These are phyloP conservation scores for Collichthys lucidus DNA, from an alignment of 2,113 vertebrate species.

Conservation along the genomic window DNA sequence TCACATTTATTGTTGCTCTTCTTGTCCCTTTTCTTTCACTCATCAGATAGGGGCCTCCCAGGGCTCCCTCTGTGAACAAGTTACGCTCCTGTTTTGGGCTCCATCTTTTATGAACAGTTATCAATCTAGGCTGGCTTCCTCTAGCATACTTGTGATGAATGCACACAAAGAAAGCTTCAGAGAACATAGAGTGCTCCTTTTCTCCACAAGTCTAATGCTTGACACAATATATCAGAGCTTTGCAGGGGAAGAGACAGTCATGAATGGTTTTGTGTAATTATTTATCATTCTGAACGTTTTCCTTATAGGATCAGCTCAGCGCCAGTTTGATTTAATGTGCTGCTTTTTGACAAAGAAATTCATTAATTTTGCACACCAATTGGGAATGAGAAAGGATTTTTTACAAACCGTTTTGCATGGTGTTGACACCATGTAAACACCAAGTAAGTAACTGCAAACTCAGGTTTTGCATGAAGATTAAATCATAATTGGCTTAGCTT, in stretches of 20 bases:
- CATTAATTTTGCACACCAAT: constrained; percentile 6
- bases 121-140: constrained; percentile 36
- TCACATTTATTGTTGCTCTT: constrained; percentile 33
- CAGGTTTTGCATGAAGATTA: constrained; percentile 32
- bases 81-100: constrained; percentile 36
- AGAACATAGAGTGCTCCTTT: constrained; percentile 8
- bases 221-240: constrained; percentile 33
- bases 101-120: constrained; percentile 54
- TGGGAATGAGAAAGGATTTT: neutral
- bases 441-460: neutral
- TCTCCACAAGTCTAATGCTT: constrained; percentile 27
- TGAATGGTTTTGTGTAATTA: constrained; percentile 33
- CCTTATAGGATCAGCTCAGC: constrained; percentile 1
- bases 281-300: constrained; percentile 38
- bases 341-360: constrained; percentile 16
- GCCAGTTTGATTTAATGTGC: constrained; percentile 6
- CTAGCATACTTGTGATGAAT: constrained; percentile 49
- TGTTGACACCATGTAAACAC: neutral
- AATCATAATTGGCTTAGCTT: constrained; percentile 38
- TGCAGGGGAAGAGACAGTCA: constrained; percentile 12
- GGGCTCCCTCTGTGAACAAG: constrained; percentile 30
- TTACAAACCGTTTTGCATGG: neutral
- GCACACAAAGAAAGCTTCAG: constrained; percentile 24
- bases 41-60: constrained; percentile 55
- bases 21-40: constrained; percentile 54